A percentile compares a stretch with the other conserved stretches of the same genome.
These are phyloP conservation scores for Phalacrocorax pelagicus DNA, from an alignment of 2,113 vertebrate species.

Conservation along the genomic window DNA sequence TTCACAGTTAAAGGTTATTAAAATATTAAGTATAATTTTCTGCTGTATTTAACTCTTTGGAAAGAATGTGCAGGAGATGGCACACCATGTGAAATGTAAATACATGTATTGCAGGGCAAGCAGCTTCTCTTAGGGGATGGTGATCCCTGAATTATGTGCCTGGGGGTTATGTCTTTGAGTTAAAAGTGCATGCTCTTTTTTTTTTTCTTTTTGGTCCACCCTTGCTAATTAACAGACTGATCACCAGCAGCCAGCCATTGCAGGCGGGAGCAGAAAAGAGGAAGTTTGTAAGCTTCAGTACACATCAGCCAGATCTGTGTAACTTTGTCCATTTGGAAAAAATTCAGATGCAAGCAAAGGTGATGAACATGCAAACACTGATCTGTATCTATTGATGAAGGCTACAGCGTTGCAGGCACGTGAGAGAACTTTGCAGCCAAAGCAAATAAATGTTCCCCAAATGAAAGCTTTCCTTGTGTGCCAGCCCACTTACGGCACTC, in stretches of 20 bases:
- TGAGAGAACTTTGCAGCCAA: background rate
- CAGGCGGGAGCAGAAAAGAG: background rate
- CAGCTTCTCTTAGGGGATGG: constrained; percentile 26
- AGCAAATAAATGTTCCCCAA: constrained; percentile 25
- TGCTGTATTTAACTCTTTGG: constrained; percentile 4
- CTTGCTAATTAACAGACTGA: constrained; percentile 43
- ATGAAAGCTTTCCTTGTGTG: background rate
- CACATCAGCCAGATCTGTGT: background rate
- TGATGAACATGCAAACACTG: constrained; percentile 24
- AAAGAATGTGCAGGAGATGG: constrained; percentile 5
- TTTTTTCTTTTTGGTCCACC: background rate
- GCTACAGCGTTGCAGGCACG: background rate
- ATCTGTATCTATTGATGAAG: constrained; percentile 9
- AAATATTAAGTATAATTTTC: constrained; percentile 57
- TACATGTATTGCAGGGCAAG: background rate
- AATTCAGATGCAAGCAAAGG: background rate
- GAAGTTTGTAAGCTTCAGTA: background rate
- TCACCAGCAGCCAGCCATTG: background rate
- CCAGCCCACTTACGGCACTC: background rate
- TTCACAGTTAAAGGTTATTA: constrained; percentile 31
- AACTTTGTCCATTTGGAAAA: constrained; percentile 33
- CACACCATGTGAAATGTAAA: background rate
- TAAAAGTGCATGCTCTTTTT: background rate
- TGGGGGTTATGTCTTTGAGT: constrained; percentile 4
- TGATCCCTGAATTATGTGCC: constrained; percentile 22